Evolutionary conservation across 1,140 invertebrate genomes (phyloP).

Genomic region (Coenobita brevimanus): DNA sequence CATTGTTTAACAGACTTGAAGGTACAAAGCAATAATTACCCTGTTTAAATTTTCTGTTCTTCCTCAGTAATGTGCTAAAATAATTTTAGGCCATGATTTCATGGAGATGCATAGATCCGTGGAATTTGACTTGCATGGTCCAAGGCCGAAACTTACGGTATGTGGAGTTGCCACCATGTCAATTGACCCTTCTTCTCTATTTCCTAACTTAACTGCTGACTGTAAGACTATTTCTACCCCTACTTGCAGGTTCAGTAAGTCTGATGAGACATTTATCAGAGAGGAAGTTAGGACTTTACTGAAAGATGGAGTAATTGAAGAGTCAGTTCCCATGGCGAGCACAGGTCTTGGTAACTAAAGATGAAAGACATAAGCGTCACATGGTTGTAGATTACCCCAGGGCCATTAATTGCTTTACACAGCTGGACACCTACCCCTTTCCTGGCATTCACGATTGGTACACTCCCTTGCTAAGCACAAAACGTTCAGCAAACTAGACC

Average conservation of each 20-base stretch:
- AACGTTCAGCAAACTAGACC: conserved; percentile 9
- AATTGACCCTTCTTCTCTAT: not conserved
- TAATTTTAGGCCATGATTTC: conserved; percentile 2
- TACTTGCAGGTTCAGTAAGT: not conserved
- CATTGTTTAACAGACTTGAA: not conserved
- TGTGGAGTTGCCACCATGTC: not conserved
- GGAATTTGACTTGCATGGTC: not conserved
- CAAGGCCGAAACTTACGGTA: not conserved
- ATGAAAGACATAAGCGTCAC: conserved; percentile 39
- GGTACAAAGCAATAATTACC: not conserved
- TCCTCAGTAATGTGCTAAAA: not conserved
- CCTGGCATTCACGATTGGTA: conserved; percentile 36
- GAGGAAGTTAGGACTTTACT: conserved; percentile 17
- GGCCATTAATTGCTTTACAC: conserved; percentile 50
- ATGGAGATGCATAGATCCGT: not conserved
- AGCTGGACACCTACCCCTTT: conserved; percentile 46
- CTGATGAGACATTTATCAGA: not conserved
- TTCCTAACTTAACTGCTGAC: conserved; percentile 5
- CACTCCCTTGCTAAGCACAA: not conserved
- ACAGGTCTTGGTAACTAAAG: conserved; percentile 30
- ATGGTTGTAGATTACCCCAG: conserved; percentile 60
- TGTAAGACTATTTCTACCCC: not conserved
- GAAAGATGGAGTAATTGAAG: conserved; percentile 10
- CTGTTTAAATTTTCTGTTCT: conserved; percentile 13
- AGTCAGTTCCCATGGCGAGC: conserved; percentile 5